Base-by-base conservation (phyloP, 2,888 invertebrate species). In the Nebria brevicollis region DNA sequence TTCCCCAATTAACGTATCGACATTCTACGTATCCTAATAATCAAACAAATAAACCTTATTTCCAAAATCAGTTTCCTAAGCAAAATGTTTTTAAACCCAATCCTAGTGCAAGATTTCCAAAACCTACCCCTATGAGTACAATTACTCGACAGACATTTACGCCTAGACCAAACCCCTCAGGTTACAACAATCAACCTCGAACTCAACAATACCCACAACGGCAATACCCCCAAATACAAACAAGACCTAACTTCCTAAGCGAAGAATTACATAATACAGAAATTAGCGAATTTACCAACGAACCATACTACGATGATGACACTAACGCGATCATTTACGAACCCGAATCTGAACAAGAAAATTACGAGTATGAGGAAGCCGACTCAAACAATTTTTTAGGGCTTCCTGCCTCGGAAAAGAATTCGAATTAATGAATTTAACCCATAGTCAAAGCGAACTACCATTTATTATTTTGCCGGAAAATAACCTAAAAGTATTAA, bases 181-280 rank as follows among this genome's bases (percentile, higher is more conserved):
- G 25, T 1, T 43, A 54, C 25, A 43, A 43, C 43, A 43, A 43
- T 43, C 1, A 43, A 43, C 43, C 43, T 10, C 43, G 1, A 43
- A 10, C 43, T 43, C 43, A 43, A 43, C 43, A 43, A 43, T 43
- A 43, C 10, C 41, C 72, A 54, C 26, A 64, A 43, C 77, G 15
- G 11, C n/a, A 78, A 72, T 70, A 64, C 41, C 68, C 68, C 75
- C 64, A 77, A 8, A 77, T 20, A 13, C 41, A 43, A 77, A 66
- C 13, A 68, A 10, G 64, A 43, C 77, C 77, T 10, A 70, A 78
- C 72, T 20, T 26, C 25, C 20, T 65, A 42, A 20, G 8, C 15
- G 77, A 82, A 64, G 73, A 79, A 64, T 15, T 79, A 7, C 41
- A 41, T 77, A 79, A 82, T 73, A 70, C 70, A 6, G 42, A 79